phyloP scores from a whole-genome alignment of 2,888 invertebrate species.

The Pantelozetes paolii region DNA sequence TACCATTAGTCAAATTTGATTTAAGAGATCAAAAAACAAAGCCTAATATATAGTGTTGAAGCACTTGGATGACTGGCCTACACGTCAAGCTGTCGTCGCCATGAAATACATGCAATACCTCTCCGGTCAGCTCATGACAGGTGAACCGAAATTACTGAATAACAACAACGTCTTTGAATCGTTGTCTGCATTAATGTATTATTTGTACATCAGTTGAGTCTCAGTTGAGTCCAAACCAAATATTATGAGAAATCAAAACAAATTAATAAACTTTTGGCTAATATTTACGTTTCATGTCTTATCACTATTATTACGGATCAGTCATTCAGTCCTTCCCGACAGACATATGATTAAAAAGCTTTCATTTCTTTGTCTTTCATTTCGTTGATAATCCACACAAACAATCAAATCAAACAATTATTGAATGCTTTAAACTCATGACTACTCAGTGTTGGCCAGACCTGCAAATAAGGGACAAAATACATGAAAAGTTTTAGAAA shows the following conservation, averaged over 20 bases:
- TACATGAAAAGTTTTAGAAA: no score
- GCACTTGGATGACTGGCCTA: background rate
- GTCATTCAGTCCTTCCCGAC: no score
- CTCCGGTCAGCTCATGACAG: background rate
- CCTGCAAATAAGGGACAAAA: no score
- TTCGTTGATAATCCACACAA: no score
- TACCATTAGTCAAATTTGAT: background rate
- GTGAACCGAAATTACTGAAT: background rate
- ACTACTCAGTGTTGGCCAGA: no score
- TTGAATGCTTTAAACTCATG: no score
- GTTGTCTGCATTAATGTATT: background rate
- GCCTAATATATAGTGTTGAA: background rate
- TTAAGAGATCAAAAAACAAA: background rate
- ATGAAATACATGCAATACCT: background rate
- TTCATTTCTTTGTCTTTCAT: background rate
- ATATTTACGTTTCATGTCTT: background rate
- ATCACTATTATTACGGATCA: background rate
- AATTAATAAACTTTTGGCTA: background rate
- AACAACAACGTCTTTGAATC: background rate
- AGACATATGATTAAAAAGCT: background rate
- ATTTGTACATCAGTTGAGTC: no score
- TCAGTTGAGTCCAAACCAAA: background rate
- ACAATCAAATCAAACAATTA: no score
- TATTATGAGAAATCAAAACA: background rate
- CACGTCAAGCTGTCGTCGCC: background rate